Evolutionary conservation across 2,113 vertebrate genomes (phyloP).

Genomic region (Tachysurus fulvidraco): DNA sequence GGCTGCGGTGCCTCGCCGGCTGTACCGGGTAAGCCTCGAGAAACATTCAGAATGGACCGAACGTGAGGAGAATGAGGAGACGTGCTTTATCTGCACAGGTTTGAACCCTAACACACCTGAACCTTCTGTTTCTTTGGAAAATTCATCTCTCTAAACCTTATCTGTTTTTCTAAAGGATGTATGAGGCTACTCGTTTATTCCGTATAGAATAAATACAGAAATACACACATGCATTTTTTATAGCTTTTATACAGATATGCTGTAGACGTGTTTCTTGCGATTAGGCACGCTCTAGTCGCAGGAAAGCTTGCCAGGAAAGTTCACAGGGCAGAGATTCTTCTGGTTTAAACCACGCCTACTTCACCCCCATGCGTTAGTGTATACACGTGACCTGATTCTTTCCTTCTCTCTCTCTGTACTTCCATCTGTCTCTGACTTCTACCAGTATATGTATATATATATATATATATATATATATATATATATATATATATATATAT

Average conservation of each 20-base stretch:
- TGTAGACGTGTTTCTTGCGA: background rate
- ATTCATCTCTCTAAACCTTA: background rate
- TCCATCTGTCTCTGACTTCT: background rate
- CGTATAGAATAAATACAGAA: background rate
- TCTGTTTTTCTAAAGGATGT: background rate
- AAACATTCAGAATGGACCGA: background rate
- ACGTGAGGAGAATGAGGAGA: constrained; percentile 22
- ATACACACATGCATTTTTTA: background rate
- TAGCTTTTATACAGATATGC: background rate
- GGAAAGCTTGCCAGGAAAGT: background rate
- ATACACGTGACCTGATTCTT: background rate
- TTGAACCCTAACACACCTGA: background rate
- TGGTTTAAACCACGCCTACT: background rate
- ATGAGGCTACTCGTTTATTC: background rate
- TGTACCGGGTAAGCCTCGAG: constrained; percentile 2
- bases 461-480: too few species aligned
- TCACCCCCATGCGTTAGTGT: background rate
- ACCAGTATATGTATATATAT: background rate
- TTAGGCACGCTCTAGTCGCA: background rate
- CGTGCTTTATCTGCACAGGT: background rate
- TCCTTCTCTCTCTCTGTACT: background rate
- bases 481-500: too few species aligned
- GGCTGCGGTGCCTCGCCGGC: constrained; percentile 13
- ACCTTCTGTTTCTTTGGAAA: background rate
- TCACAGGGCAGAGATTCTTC: background rate